Conservation (phyloP, 53 echinoderm and acorn worm genomes). For the Paelopatides confundens region DNA sequence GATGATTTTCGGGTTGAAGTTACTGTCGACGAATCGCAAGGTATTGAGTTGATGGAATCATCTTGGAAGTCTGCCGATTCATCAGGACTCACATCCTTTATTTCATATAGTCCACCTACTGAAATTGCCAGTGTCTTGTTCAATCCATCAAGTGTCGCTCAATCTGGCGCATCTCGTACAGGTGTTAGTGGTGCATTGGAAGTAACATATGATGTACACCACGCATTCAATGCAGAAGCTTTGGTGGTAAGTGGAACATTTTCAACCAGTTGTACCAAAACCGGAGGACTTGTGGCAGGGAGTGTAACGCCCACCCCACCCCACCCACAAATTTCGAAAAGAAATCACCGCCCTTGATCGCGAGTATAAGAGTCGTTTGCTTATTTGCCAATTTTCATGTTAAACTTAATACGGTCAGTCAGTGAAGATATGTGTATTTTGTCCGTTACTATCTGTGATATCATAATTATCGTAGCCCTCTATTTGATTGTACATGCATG, state of each 20-base stretch:
- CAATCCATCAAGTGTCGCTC: constrained; percentile 57
- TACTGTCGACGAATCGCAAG: constrained; percentile 80
- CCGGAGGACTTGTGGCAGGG: too few relatives aligned
- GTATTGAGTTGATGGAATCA: constrained; percentile 64
- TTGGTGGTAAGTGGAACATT: constrained; percentile 66
- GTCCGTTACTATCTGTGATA: too few relatives aligned
- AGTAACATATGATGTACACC: constrained; percentile 84
- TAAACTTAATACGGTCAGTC: too few relatives aligned
- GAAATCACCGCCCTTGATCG: too few relatives aligned
- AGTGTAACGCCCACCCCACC: too few relatives aligned
- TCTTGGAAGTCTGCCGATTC: constrained; percentile 56
- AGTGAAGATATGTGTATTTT: too few relatives aligned
- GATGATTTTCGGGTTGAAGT: constrained; percentile 67
- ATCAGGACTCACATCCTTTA: neutral
- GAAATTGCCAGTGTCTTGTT: constrained; percentile 56
- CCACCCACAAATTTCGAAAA: too few relatives aligned
- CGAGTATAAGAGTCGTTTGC: too few relatives aligned
- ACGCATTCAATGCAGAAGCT: constrained; percentile 78
- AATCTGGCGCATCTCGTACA: constrained; percentile 36
- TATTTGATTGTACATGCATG: too few relatives aligned
- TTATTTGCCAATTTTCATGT: too few relatives aligned
- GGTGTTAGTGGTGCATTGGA: constrained; percentile 82
- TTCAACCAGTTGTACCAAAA: too few relatives aligned
- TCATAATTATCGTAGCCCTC: too few relatives aligned
- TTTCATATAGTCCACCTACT: constrained; percentile 7